A percentile compares a stretch with the other conserved stretches of the same genome.
Conservation (phyloP, 2,888 invertebrate species). For the Tuta absoluta region DNA sequence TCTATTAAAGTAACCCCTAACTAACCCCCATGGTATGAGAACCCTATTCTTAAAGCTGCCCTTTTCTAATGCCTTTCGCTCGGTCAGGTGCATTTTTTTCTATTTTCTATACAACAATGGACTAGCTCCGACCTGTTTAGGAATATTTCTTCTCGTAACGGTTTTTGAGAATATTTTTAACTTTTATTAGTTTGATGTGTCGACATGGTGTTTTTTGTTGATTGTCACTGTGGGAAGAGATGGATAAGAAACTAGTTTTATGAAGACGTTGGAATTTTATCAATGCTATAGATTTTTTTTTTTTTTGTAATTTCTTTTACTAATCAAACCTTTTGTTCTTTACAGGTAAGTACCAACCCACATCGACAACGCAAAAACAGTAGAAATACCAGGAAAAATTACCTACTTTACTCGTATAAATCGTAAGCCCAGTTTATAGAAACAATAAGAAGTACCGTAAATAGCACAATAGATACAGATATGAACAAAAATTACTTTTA, state of each 20-base stretch:
- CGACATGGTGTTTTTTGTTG: conserved; percentile 24
- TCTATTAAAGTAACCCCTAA: conserved; percentile 5
- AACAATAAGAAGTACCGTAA: no score
- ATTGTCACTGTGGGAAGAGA: conserved; percentile 14
- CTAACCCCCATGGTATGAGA: conserved; percentile 25
- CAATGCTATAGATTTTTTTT: background rate
- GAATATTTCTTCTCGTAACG: conserved; percentile 53
- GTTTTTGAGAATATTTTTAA: conserved; percentile 49
- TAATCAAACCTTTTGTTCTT: conserved; percentile 17
- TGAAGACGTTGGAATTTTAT: background rate
- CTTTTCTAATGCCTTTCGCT: conserved; percentile 52
- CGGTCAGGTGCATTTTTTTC: conserved; percentile 65
- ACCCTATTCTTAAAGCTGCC: conserved; percentile 35
- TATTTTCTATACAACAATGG: conserved; percentile 25
- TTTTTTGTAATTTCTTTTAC: background rate
- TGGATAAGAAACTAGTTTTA: conserved; percentile 10
- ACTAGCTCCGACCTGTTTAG: conserved; percentile 14
- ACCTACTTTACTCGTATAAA: no score
- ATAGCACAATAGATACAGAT: no score
- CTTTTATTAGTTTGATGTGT: conserved; percentile 44
- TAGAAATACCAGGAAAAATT: background rate
- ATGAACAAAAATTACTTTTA: conserved; percentile 14
- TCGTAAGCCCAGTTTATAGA: no score
- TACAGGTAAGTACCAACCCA: conserved; percentile 12
- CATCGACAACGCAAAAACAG: background rate